Base-by-base conservation (phyloP, 2,888 invertebrate species). In the Sphinx pinastri region DNA sequence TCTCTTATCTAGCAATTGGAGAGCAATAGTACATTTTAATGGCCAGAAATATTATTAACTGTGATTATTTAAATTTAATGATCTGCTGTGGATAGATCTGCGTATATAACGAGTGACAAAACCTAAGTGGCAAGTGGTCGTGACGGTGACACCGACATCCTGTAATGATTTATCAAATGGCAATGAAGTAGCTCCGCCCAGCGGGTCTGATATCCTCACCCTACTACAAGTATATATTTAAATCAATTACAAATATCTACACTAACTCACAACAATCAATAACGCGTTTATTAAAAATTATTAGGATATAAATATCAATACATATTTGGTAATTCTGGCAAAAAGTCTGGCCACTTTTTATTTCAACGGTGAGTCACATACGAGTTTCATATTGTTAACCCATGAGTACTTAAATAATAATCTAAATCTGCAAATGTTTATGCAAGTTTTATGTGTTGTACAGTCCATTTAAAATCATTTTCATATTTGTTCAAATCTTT, bases 251-350 rank as follows among this genome's bases (percentile, higher is more conserved):
- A 47, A 63, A 63, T 63, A 49, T 5, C 45, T 19, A 63, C 16
- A 47, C 25, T 31, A 58, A 38, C 19, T 12, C 45, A 11, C 16
- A 47, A 63, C 63, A 63, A 19, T 49, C 63, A 63, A 63, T 63
- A 63, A 49, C 63, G 47, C 49, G 19, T 71, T 68, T 72, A 72
- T 78, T 74, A 73, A 70, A 12, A 66, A 69, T 70, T 58, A 75
- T 79, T 76, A 75, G 72, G 72, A 73, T 74, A 75, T 75, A 75
- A 75, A 79, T 16, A 71, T 68, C 47, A 70, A 67, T 73, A 63
- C 63, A 10, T 63, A 74, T 79, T 75, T 75, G 68, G 68, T 57
- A 68, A 25, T 14, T 25, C 25, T 57, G 8, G 57, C 49, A 68
- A 68, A 68, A 68, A 68, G 38, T 55, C 14, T 38, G 47, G 19